Evolutionary conservation across 2,888 invertebrate genomes (phyloP), one percentile per base, ranked within the genome.

Genomic region (Netelia fuscicornis): DNA sequence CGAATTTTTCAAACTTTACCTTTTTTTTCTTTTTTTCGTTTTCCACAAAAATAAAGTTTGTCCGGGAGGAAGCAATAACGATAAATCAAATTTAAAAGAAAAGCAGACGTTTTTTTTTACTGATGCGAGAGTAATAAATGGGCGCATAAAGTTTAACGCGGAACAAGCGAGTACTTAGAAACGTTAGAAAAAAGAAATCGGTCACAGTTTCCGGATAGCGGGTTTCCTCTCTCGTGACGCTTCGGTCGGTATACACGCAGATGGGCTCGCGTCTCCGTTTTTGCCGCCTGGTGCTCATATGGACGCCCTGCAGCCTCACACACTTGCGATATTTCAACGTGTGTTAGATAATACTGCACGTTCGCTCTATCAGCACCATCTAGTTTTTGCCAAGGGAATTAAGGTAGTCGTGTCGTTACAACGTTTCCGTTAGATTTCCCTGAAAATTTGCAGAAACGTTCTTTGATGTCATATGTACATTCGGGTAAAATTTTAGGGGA

Each of bases 191-290:
- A 70, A 56, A 76, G 54, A 76, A 76, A 74, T 82, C 80, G 80
- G 84, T 84, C 84, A 84, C 76, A 78, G 80, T 80, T 65, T 76
- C 84, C 79, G 80, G 83, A 84, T 76, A 71, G 70, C 30, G 42
- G 58, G 78, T 78, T 78, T 83, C 79, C 79, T 84, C 75, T 79
- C 75, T 79, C 83, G 75, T 84, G 84, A 84, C 84, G 84, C 80
- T 80, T 72, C 84, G 76, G 37, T 80, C 80, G 80, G 80, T 72
- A 76, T 79, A 71, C 75, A 64, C 80, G 70, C 68, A 65, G 75
- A 48, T 64, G 42, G 30, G 44, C 62, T 60, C 44, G 52, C 13
- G 25, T 58, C 25, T 17, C 71, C 17, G n/a, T 68, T 25, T 30
- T 48, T 68, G 80, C 70, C 25, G 30, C 62, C 48, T 37, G 67